Base-by-base conservation (phyloP, 2,113 vertebrate species). In the Panurus biarmicus region DNA sequence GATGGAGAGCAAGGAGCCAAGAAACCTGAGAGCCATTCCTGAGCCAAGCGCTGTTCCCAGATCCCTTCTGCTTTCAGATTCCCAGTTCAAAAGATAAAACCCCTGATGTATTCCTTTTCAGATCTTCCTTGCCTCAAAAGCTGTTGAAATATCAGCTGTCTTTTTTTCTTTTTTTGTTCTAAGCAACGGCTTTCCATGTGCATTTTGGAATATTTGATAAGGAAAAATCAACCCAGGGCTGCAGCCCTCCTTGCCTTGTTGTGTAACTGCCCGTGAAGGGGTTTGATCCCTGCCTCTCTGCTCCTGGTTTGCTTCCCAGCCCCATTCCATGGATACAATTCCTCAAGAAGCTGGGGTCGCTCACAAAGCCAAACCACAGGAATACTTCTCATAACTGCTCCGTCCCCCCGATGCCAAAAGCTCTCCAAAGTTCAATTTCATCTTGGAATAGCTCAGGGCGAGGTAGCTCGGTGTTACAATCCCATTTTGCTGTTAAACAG, bases 361-460 rank as follows among this genome's bases (percentile, higher is more conserved):
- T n/a, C 57, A 76, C n/a, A 36, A 91, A 85, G 62, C 47, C 89
- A 91, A 91, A 85, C 62, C 85, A 62, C 94, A 91, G 71, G 66
- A 89, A 87, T 12, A 82, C 12, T 26, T 54, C 77, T 62, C 51
- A 7, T 24, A 80, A 67, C 67, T 71, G 51, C 69, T 86, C 38
- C 3, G 0, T 26, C 42, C 48, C 83, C 74, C 76, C 24, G 33
- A 57, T 66, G 77, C 70, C 66, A 87, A 82, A 87, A 86, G 16
- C 56, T 87, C 81, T 74, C 69, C n/a, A 54, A 89, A 76, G 25
- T 81, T 78, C 54, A n/a, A 45, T 79, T 94, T 26, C 5, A 2
- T 53, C 80, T 53, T 78, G 76, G 33, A 87, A 64, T 7, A 60
- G 9, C 42, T 64, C 70, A 42, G 2, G 11, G 5, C 51, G 69